Percentiles rank a stretch among this genome's conserved stretches.
phyloP scores from a whole-genome alignment of 2,797 vertebrate genomes.

The Rhinichthys osculus region DNA sequence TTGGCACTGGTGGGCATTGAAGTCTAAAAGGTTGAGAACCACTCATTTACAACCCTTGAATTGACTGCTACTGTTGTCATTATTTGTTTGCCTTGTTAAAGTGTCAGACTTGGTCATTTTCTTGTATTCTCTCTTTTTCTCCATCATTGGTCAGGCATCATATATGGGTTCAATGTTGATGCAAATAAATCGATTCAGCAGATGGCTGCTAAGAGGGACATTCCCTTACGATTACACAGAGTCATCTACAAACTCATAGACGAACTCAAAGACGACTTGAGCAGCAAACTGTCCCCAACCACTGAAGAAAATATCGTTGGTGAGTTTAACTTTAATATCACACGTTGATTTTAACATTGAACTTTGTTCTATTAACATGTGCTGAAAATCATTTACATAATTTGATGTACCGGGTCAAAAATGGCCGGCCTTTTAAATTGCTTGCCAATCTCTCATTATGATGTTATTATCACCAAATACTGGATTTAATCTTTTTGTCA shows the following conservation, averaged over 20 bases:
- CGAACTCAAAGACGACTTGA: conserved; percentile 87
- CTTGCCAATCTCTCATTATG: neutral
- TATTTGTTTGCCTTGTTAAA: neutral
- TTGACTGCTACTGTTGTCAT: neutral
- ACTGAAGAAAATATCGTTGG: conserved; percentile 78
- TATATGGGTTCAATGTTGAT: conserved; percentile 91
- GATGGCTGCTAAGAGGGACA: conserved; percentile 79
- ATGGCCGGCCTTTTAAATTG: neutral
- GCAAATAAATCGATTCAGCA: conserved; percentile 79
- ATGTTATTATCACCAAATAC: neutral
- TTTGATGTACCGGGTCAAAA: neutral
- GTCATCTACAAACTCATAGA: conserved; percentile 92
- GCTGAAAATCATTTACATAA: neutral
- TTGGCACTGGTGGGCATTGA: neutral
- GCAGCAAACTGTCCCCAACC: conserved; percentile 74
- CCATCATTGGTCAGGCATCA: conserved; percentile 75
- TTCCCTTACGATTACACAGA: conserved; percentile 85
- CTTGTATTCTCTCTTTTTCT: neutral
- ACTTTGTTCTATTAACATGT: neutral
- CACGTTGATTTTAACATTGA: neutral
- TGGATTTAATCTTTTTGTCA: neutral
- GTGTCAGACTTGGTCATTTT: neutral
- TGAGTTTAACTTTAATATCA: conserved; percentile 64
- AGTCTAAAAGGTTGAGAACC: neutral
- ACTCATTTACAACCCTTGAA: neutral